These are phyloP conservation scores for Platygyra sinensis DNA, from an alignment of 64 coral and sea anemone species.

Conservation along the genomic window DNA sequence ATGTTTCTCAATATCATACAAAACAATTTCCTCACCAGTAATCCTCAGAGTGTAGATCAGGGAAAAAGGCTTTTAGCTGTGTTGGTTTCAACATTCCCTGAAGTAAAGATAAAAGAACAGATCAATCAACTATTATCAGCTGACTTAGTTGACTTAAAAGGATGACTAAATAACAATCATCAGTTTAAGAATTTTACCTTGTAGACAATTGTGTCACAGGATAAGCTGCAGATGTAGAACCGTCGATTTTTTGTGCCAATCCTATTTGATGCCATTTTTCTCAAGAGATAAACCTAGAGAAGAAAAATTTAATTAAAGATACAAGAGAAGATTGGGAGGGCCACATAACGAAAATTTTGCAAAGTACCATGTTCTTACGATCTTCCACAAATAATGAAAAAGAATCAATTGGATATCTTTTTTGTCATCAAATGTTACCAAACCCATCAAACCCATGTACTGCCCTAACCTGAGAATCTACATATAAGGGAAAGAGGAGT, in stretches of 20 bases:
- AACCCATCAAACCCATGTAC: no score
- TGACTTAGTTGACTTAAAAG: no score
- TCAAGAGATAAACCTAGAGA: slow-evolving; percentile 72
- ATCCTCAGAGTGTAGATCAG: slow-evolving; percentile 75
- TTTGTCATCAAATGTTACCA: no score
- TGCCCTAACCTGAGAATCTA: no score
- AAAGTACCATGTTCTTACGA: no score
- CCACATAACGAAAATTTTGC: no score
- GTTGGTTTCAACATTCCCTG: slow-evolving; percentile 93
- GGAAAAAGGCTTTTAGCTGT: slow-evolving; percentile 82
- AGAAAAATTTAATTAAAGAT: neutral
- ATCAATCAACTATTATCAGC: no score
- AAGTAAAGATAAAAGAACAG: neutral
- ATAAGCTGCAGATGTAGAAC: slow-evolving; percentile 93
- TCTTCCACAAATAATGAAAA: no score
- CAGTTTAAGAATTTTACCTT: slow-evolving; percentile 54
- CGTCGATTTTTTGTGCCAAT: slow-evolving; percentile 78
- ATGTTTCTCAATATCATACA: neutral
- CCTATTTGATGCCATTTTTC: slow-evolving; percentile 80
- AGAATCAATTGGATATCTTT: no score
- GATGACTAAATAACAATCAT: no score
- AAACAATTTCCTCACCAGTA: slow-evolving; percentile 64
- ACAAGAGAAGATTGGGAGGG: neutral
- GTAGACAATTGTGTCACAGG: slow-evolving; percentile 86
- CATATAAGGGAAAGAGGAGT: neutral